phyloP scores from a whole-genome alignment of 2,113 vertebrate genomes.

The Rhynchopsitta pachyrhyncha region DNA sequence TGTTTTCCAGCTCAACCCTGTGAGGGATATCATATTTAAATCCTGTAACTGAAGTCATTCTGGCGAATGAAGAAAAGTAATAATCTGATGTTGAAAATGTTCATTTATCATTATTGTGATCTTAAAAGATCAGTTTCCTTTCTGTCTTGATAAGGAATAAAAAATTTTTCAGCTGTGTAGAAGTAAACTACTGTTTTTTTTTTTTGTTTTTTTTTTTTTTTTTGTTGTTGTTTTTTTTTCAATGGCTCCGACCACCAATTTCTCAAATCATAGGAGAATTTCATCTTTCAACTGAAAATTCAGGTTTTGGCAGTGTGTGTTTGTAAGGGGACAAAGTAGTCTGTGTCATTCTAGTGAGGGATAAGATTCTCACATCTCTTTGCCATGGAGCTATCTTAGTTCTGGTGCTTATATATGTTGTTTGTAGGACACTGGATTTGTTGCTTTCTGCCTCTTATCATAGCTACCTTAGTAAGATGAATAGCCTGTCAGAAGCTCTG shows the following conservation, averaged over 20 bases:
- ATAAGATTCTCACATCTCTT: background rate
- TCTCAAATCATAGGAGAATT: background rate
- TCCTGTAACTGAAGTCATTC: background rate
- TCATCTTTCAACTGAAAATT: background rate
- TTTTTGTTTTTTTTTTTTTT: background rate
- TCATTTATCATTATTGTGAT: background rate
- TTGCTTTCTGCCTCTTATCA: background rate
- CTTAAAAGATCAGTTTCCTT: background rate
- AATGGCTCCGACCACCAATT: background rate
- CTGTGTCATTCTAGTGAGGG: rapidly evolving
- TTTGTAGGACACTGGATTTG: background rate
- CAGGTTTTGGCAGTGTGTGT: background rate
- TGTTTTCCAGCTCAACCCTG: background rate
- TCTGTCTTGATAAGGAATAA: background rate
- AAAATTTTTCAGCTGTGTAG: background rate
- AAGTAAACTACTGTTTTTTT: background rate
- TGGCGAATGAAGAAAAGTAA: background rate
- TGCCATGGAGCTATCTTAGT: background rate
- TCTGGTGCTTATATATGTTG: background rate
- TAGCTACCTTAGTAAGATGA: background rate
- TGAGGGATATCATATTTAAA: background rate
- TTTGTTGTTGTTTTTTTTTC: background rate
- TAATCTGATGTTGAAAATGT: background rate
- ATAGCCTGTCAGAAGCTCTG: background rate
- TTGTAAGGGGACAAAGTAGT: background rate